Evolutionary conservation across 1,140 invertebrate genomes (phyloP), one percentile per base, ranked within the genome.

Genomic region (Steinernema feltiae): DNA sequence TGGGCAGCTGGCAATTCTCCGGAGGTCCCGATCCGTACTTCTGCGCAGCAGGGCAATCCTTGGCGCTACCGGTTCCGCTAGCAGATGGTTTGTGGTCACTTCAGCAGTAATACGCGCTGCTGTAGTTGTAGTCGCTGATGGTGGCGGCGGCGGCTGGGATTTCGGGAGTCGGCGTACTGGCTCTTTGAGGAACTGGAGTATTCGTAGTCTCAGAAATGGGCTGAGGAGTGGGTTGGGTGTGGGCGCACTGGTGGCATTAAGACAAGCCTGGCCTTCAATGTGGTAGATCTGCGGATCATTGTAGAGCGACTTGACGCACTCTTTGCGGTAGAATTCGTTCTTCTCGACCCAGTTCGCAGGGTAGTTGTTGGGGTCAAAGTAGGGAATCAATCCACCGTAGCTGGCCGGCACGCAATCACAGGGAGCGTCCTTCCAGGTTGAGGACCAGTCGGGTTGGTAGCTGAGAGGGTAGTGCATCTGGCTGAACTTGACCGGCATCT

Each of bases 361-460:
- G 53, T 80, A 80, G 63, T 73, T 80, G n/a, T 73, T 73, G 18
- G 79, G 75, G 32, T 80, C 78, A 30, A 79, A 80, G 69, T 80
- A 80, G 30, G 78, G 78, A 21, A 79, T 70, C 29, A 79, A 48
- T 21, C 78, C 79, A 70, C 75, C 79, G 72, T 80, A 80, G 32
- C 35, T 73, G n/a, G 79, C 79, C 1, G 79, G 79, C 48, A 78
- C 79, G 70, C 79, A 80, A 3, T 79, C 71, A 32, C 79, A 80
- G n/a, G 79, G 78, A 29, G 32, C 72, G 2, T 80, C 75, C 69
- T 80, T 79, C 79, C 79, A 80, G n/a, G 79, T 80, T 17, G 71
- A 46, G 1, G 74, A 35, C 79, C 79, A 80, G 72, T 80, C 70
- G 24, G 79, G 79, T 35, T 80, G 79, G 32, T 75, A 80, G 71